Conservation (phyloP, 2,113 vertebrate species). For the Naja naja region DNA sequence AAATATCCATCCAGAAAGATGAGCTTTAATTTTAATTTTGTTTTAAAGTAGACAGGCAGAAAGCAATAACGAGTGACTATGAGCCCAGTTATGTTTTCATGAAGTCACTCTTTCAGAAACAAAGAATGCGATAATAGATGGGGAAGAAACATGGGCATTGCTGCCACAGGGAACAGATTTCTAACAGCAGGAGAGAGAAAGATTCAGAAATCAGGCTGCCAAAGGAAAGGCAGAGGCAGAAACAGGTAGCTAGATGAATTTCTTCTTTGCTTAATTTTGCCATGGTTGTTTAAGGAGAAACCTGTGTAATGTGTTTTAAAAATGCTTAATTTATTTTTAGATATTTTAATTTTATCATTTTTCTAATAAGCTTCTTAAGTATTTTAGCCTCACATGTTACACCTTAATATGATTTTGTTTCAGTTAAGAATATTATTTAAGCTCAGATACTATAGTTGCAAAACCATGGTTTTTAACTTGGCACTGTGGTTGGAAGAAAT, state of each 20-base stretch:
- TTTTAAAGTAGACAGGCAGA: fast-evolving
- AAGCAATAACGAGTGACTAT: neutral
- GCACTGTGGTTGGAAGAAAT: neutral
- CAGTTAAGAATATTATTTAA: neutral
- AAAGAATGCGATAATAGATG: neutral
- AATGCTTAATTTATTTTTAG: neutral
- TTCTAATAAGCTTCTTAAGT: neutral
- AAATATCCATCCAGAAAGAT: neutral
- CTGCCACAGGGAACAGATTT: neutral
- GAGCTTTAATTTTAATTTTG: neutral
- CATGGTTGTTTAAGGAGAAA: neutral
- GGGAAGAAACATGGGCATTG: neutral
- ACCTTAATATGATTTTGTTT: neutral
- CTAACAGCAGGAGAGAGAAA: neutral
- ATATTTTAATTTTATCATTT: neutral
- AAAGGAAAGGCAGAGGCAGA: neutral
- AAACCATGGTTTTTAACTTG: neutral
- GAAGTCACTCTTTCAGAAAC: neutral
- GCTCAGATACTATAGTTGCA: neutral
- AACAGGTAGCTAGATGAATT: neutral
- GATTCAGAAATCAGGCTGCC: neutral
- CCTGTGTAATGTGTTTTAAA: neutral
- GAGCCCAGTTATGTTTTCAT: neutral
- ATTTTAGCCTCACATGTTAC: neutral
- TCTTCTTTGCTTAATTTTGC: neutral